These are phyloP conservation scores for Anguilla obscura DNA, from an alignment of 2,797 vertebrate species.

Conservation along the genomic window DNA sequence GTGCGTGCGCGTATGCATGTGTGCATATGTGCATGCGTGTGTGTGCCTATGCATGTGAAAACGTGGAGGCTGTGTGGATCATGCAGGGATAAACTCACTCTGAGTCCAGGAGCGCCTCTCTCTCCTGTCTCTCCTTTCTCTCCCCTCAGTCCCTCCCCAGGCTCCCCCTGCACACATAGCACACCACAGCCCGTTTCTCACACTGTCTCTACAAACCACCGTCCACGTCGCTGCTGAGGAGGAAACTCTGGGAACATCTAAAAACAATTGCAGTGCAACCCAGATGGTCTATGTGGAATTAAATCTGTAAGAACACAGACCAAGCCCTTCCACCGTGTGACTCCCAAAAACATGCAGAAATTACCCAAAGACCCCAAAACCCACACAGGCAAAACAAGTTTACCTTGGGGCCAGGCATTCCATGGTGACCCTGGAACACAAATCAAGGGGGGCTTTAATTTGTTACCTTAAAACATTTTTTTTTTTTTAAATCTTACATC, in stretches of 20 bases:
- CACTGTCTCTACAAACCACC: not conserved
- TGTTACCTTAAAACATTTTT: not conserved
- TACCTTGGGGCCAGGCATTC: conserved; percentile 51
- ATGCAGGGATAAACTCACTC: conserved; percentile 65
- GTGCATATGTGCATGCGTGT: not conserved
- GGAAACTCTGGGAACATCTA: not conserved
- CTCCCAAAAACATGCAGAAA: not conserved
- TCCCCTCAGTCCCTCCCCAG: conserved; percentile 75
- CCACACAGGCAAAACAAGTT: not conserved
- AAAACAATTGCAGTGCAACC: not conserved
- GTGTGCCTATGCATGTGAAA: conserved; percentile 3
- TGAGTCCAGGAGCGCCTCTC: conserved; percentile 59
- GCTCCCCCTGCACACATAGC: conserved; percentile 52
- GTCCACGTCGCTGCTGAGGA: not conserved
- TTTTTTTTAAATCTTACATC: not conserved
- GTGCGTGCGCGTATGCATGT: conserved; percentile 7
- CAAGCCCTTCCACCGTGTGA: not conserved
- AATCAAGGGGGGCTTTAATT: not conserved
- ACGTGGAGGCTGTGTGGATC: not conserved
- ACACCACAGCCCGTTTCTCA: not conserved
- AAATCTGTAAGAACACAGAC: not conserved
- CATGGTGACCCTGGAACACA: conserved; percentile 53
- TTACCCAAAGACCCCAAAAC: not conserved
- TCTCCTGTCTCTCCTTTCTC: conserved; percentile 69
- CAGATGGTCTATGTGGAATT: not conserved